Evolutionary conservation across 2,888 invertebrate species (phyloP).

Genomic region (Nezara viridula): DNA sequence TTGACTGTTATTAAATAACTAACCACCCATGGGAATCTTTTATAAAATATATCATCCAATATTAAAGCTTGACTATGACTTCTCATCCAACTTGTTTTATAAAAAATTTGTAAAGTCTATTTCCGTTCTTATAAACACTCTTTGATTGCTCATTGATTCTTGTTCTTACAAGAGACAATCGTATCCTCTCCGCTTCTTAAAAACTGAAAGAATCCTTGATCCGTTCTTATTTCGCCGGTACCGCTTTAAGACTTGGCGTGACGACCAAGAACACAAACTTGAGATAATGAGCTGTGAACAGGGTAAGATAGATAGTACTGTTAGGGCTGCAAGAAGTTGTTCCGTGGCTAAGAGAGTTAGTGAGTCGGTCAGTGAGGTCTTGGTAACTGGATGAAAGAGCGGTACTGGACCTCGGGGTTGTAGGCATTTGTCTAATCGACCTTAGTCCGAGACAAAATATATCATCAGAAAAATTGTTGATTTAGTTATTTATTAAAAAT

Average conservation of each 20-base stretch:
- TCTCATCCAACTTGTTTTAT: too few relatives aligned
- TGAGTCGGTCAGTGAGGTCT: constrained; percentile 26
- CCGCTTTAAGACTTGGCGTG: background rate
- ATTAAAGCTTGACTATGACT: too few relatives aligned
- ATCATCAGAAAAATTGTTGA: too few relatives aligned
- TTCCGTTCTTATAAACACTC: too few relatives aligned
- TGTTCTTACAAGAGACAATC: background rate
- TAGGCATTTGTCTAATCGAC: background rate
- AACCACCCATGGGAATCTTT: too few relatives aligned
- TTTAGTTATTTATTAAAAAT: too few relatives aligned
- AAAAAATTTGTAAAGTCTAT: too few relatives aligned
- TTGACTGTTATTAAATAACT: too few relatives aligned
- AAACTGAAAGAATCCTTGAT: background rate
- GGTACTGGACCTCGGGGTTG: background rate
- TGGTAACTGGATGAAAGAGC: background rate
- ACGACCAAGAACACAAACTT: background rate
- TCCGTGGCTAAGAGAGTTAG: constrained; percentile 8
- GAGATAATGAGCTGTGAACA: constrained; percentile 10
- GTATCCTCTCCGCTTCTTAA: background rate
- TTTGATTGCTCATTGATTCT: background rate
- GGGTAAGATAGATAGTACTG: background rate
- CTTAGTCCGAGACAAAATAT: background rate
- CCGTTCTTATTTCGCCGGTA: background rate
- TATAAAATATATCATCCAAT: too few relatives aligned
- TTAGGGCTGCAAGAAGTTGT: background rate